A percentile compares a stretch with the other conserved stretches of the same genome.
These are phyloP conservation scores for Triops longicaudatus DNA, from an alignment of 1,140 invertebrate genomes.

Conservation along the genomic window DNA sequence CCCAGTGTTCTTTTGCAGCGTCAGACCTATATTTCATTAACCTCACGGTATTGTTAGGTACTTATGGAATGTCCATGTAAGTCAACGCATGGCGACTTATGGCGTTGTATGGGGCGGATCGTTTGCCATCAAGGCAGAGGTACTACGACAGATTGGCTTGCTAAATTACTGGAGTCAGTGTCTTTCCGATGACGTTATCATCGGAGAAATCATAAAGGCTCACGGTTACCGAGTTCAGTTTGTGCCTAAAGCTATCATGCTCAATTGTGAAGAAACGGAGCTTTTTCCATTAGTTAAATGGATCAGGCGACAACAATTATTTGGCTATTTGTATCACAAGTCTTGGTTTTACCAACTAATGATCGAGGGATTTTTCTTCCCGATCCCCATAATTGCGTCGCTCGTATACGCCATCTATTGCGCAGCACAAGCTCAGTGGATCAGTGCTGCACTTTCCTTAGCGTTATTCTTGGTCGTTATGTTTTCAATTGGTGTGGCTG, in stretches of 20 bases:
- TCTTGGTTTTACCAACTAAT: neutral
- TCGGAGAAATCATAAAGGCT: neutral
- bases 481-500: neutral
- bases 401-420: neutral
- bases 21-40: neutral
- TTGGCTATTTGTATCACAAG: neutral
- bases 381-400: neutral
- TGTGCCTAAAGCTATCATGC: neutral
- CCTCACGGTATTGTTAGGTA: neutral
- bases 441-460: neutral
- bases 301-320: constrained; percentile 16
- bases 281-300: neutral
- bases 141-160: neutral
- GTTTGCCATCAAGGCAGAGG: neutral
- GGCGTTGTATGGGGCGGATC: constrained; percentile 18
- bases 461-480: neutral
- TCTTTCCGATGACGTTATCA: constrained; percentile 16
- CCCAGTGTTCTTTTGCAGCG: too few species aligned
- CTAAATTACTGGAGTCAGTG: constrained; percentile 8
- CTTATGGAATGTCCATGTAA: constrained; percentile 17
- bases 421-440: neutral
- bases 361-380: constrained; percentile 16
- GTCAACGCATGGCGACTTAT: neutral
- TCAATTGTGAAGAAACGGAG: constrained; percentile 18
- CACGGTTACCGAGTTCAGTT: constrained; percentile 13